Evolutionary conservation across 2,888 invertebrate species (phyloP).

Genomic region (Nomada lathburiana): DNA sequence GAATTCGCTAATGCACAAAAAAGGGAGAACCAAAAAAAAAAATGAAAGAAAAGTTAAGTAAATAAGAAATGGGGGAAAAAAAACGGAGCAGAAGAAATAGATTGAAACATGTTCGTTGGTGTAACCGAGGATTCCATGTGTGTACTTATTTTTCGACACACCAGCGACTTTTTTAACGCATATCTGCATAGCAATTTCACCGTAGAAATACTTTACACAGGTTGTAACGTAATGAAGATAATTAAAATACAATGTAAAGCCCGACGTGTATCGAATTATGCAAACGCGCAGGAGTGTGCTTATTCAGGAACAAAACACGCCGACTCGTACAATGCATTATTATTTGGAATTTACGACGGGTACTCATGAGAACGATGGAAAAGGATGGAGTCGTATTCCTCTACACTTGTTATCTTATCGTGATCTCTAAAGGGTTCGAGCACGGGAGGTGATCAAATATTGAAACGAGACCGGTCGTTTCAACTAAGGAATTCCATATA

Average conservation of each 20-base stretch:
- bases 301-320: constrained; percentile 58
- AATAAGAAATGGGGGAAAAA: too few relatives aligned
- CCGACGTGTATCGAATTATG: constrained; percentile 55
- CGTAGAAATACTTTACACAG: constrained; percentile 28
- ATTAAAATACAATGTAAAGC: constrained; percentile 59
- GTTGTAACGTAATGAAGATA: constrained; percentile 54
- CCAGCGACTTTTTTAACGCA: constrained; percentile 12
- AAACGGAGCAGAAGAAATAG: background rate
- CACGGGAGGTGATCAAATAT: constrained; percentile 24
- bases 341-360: constrained; percentile 53
- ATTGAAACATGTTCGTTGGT: background rate
- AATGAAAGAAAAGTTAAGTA: background rate
- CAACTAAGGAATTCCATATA: background rate
- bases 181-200: constrained; percentile 18
- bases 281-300: constrained; percentile 49
- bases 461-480: background rate
- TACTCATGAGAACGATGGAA: constrained; percentile 47
- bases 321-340: constrained; percentile 52
- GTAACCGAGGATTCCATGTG: background rate
- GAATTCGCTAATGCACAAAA: background rate
- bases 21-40: background rate
- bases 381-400: constrained; percentile 48
- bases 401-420: constrained; percentile 54
- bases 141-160: background rate
- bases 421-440: constrained; percentile 41